A percentile compares a stretch with the other conserved stretches of the same genome.
Evolutionary conservation across 1,140 invertebrate genomes (phyloP).

Genomic region (Neodiprion pinetum): DNA sequence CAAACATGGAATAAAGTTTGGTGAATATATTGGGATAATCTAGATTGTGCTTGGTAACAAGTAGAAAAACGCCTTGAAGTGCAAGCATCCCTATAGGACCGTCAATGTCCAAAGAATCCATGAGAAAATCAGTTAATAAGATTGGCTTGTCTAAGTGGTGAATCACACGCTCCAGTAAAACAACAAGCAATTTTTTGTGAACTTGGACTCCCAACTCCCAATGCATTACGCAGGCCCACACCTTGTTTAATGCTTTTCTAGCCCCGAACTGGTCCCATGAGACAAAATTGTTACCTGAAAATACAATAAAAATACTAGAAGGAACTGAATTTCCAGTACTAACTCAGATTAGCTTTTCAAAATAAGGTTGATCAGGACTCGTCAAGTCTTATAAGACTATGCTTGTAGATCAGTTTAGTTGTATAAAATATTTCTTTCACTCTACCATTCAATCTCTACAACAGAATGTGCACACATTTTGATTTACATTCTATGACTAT

Average conservation of each 20-base stretch:
- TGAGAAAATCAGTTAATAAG: conserved; percentile 89
- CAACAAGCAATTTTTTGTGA: conserved; percentile 80
- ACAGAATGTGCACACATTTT: not conserved
- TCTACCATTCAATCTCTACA: not conserved
- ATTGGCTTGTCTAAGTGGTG: conserved; percentile 82
- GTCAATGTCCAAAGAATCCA: conserved; percentile 86
- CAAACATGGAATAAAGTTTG: conserved; percentile 92
- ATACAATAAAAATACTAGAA: conserved; percentile 14
- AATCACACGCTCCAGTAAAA: conserved; percentile 84
- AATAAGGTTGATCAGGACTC: too few species aligned
- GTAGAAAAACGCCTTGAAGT: conserved; percentile 89
- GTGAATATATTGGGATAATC: conserved; percentile 96
- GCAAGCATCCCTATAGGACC: conserved; percentile 88
- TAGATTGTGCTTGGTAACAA: conserved; percentile 92
- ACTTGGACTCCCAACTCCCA: conserved; percentile 71
- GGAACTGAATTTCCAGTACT: too few species aligned
- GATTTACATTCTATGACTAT: not conserved
- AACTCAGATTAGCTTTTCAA: too few species aligned
- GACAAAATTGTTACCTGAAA: conserved; percentile 41
- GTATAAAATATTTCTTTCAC: too few species aligned
- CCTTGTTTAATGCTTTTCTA: conserved; percentile 66
- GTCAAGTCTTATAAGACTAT: too few species aligned
- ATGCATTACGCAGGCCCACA: conserved; percentile 75
- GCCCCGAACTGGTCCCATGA: conserved; percentile 53
- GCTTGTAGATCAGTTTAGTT: not conserved